A percentile compares a stretch with the other conserved stretches of the same genome.
Conservation (phyloP, 35 echinoderm and acorn worm species). For the Diadema setosum region DNA sequence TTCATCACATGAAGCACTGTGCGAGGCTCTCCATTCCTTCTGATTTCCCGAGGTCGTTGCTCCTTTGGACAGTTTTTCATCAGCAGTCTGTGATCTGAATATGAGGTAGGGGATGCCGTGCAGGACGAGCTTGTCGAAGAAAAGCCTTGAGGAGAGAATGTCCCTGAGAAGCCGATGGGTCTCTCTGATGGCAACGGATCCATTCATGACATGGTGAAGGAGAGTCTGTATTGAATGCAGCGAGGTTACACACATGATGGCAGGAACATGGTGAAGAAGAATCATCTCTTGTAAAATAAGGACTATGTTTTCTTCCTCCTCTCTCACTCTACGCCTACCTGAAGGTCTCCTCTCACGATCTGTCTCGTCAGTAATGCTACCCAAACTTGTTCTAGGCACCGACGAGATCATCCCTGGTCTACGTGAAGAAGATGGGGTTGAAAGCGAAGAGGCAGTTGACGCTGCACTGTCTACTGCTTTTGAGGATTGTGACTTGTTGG, state of each 20-base stretch:
- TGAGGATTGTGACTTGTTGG: too few species aligned
- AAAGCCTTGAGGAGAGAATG: background rate
- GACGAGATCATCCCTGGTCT: background rate
- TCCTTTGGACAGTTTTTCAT: background rate
- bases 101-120: background rate
- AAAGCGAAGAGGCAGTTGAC: too few species aligned
- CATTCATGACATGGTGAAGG: background rate
- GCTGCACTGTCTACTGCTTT: too few species aligned
- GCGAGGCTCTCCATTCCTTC: background rate
- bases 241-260: background rate
- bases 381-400: background rate
- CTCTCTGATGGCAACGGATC: background rate
- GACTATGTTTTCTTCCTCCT: background rate
- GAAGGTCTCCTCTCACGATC: background rate
- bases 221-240: background rate
- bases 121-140: background rate
- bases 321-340: background rate
- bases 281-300: background rate
- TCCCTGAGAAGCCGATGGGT: background rate
- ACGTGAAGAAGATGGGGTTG: background rate
- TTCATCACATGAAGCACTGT: background rate
- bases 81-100: background rate
- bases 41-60: background rate
- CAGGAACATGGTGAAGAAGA: background rate
- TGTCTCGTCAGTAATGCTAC: background rate